Percentiles rank a stretch among this genome's conserved stretches.
Conservation (phyloP, 2,113 vertebrate genomes). For the Neotragus moschatus region DNA sequence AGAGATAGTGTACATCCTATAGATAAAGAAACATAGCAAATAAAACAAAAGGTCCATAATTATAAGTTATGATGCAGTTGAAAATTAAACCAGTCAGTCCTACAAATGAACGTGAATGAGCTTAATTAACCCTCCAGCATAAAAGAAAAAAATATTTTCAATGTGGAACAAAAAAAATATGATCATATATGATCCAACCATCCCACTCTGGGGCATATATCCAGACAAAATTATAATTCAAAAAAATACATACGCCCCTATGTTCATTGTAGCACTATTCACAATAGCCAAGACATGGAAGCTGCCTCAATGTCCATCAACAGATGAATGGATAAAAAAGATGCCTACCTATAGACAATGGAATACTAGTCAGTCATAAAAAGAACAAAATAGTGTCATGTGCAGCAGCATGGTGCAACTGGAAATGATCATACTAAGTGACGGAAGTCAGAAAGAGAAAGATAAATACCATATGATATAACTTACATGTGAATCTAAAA, state of each 20-base stretch:
- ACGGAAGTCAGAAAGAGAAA: neutral
- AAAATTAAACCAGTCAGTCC: neutral
- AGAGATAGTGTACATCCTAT: neutral
- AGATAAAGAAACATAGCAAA: neutral
- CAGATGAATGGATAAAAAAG: neutral
- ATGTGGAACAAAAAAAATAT: neutral
- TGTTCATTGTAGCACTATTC: neutral
- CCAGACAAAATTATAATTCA: neutral
- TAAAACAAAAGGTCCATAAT: neutral
- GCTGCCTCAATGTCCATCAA: neutral
- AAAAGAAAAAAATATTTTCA: neutral
- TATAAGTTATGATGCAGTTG: neutral
- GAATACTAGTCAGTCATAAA: neutral
- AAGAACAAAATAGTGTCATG: neutral
- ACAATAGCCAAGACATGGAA: neutral
- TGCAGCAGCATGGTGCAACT: neutral
- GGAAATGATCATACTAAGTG: neutral
- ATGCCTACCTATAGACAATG: neutral
- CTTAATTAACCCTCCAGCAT: neutral
- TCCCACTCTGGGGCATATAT: neutral
- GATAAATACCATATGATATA: neutral
- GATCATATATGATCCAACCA: neutral
- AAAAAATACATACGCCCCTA: neutral
- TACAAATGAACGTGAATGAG: neutral
- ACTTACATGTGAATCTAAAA: neutral